A percentile compares a stretch with the other conserved stretches of the same genome.
Evolutionary conservation across 2,888 invertebrate genomes (phyloP).

Genomic region (Cactoblastis cactorum): DNA sequence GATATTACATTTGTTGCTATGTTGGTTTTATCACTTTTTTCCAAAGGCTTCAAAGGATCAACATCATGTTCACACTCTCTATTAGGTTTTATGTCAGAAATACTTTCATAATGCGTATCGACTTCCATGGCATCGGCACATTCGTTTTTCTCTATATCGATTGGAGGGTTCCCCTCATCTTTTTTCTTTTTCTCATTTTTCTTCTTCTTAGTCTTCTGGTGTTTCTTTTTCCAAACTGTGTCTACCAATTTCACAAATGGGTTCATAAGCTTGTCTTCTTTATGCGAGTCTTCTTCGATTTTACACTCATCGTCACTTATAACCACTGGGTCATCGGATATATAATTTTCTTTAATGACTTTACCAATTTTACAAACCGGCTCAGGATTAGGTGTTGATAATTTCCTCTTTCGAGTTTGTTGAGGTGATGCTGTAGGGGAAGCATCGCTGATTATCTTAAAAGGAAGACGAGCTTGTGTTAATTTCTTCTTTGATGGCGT

Average conservation of each 20-base stretch:
- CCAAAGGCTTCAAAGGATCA: not conserved
- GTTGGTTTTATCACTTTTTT: not conserved
- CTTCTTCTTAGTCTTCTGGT: slow-evolving; percentile 50
- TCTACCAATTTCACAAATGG: slow-evolving; percentile 68
- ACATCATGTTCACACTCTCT: not conserved
- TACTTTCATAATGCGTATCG: not conserved
- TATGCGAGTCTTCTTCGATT: slow-evolving; percentile 25
- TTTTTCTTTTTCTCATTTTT: slow-evolving; percentile 30
- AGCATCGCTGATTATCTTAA: slow-evolving; percentile 73
- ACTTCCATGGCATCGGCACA: slow-evolving; percentile 44
- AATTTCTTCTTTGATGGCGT: slow-evolving; percentile 78
- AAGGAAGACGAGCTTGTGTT: slow-evolving; percentile 81
- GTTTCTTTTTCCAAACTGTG: slow-evolving; percentile 61
- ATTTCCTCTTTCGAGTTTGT: slow-evolving; percentile 64
- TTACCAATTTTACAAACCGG: slow-evolving; percentile 59
- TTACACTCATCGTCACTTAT: slow-evolving; percentile 66
- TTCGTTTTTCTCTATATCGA: slow-evolving; percentile 27
- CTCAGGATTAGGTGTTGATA: slow-evolving; percentile 55
- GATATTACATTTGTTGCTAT: not conserved
- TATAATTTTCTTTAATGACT: slow-evolving; percentile 58
- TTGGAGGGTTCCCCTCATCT: slow-evolving; percentile 22
- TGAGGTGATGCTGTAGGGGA: slow-evolving; percentile 50
- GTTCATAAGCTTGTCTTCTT: slow-evolving; percentile 44
- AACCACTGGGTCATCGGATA: slow-evolving; percentile 44
- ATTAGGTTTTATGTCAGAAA: not conserved